phyloP scores from a whole-genome alignment of 2,888 invertebrate genomes.

The Plebejus melissa region DNA sequence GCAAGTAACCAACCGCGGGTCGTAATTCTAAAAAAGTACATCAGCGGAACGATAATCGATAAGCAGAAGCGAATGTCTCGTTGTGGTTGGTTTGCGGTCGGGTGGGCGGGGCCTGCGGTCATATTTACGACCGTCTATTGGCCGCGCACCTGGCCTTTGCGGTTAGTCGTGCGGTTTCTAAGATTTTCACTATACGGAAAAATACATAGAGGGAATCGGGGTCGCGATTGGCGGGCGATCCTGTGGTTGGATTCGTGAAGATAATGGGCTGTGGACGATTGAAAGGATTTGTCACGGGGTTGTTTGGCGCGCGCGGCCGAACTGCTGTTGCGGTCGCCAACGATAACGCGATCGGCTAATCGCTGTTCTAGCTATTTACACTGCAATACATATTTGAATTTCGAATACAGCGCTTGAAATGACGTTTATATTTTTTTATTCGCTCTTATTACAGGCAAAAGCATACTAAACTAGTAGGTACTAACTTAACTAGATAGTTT shows the following conservation, averaged over 20 bases:
- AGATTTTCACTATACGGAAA: constrained; percentile 78
- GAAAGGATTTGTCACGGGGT: constrained; percentile 63
- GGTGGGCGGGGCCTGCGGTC: constrained; percentile 81
- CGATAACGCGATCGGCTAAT: constrained; percentile 40
- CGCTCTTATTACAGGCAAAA: background rate
- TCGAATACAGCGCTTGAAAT: background rate
- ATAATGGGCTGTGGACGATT: constrained; percentile 62
- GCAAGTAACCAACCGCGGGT: constrained; percentile 47
- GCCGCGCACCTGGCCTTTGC: constrained; percentile 78
- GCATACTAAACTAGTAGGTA: background rate
- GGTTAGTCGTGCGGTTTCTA: constrained; percentile 81
- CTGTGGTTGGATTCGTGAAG: constrained; percentile 78
- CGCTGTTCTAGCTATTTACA: constrained; percentile 25
- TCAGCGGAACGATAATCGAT: constrained; percentile 62
- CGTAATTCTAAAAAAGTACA: constrained; percentile 61
- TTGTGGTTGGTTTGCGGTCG: constrained; percentile 83
- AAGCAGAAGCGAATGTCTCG: constrained; percentile 68
- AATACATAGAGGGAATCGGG: constrained; percentile 67
- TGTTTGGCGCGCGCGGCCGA: constrained; percentile 44
- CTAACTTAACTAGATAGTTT: background rate
- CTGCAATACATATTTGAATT: constrained; percentile 3
- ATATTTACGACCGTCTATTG: constrained; percentile 79
- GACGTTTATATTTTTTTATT: background rate
- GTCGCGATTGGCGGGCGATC: constrained; percentile 69
- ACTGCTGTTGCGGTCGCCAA: constrained; percentile 44